These are phyloP conservation scores for Promerops cafer DNA, from an alignment of 2,113 vertebrate genomes.

Conservation along the genomic window DNA sequence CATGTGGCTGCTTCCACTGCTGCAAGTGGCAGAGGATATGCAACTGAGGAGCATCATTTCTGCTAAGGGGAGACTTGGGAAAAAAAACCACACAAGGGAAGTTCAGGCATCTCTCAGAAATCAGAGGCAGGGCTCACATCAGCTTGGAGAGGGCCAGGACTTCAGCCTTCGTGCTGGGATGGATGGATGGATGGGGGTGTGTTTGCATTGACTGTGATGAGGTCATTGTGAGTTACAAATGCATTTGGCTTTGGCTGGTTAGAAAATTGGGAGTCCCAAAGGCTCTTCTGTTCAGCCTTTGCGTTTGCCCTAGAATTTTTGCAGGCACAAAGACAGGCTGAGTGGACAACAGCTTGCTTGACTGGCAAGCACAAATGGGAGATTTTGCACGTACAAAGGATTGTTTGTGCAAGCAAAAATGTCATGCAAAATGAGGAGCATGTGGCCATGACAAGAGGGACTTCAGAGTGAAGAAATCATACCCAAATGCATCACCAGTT, in stretches of 20 bases:
- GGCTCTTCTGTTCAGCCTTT: constrained; percentile 19
- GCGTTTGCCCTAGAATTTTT: constrained; percentile 52
- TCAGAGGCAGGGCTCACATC: background rate
- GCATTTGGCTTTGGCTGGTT: background rate
- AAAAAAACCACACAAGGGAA: background rate
- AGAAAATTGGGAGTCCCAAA: constrained; percentile 7
- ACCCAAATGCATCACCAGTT: background rate
- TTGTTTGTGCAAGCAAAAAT: constrained; percentile 38
- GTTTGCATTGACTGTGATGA: background rate
- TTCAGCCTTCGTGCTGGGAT: background rate
- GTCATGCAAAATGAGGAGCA: constrained; percentile 29
- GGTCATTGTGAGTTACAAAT: background rate
- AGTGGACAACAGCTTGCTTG: constrained; percentile 23
- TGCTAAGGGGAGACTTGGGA: background rate
- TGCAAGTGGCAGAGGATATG: constrained; percentile 22
- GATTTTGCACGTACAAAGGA: constrained; percentile 28
- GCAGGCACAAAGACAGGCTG: constrained; percentile 14
- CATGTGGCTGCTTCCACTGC: constrained; percentile 38
- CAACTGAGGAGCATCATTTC: background rate
- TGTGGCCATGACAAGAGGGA: background rate
- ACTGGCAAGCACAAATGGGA: constrained; percentile 36
- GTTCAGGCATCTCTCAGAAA: background rate
- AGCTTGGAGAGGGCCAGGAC: background rate
- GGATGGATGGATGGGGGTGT: background rate
- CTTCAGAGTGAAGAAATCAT: background rate